Evolutionary conservation across 2,113 vertebrate genomes (phyloP), one percentile per base, ranked within the genome.

Genomic region (Ictidomys tridecemlineatus): DNA sequence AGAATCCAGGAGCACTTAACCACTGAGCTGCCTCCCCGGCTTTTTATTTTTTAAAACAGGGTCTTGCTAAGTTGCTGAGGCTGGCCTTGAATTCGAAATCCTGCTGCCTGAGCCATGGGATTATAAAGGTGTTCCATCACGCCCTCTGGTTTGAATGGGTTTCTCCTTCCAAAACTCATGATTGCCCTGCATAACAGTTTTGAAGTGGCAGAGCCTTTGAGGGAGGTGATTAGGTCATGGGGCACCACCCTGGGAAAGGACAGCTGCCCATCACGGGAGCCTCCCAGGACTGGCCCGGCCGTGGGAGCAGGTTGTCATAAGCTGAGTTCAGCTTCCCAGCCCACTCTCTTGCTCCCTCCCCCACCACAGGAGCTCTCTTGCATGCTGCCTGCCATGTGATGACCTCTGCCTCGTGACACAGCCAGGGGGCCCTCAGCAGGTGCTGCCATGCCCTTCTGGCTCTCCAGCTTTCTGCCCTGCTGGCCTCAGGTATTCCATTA

Each of bases 241-340:
- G 48, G 7, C 18, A 24, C 12, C 56, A 32, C 26, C 32, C 37
- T 70, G 8, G 7, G 20, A 69, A 22, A 6, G 2, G 72, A 5
- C 1, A 1, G 37, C 37, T 17, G 8, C 8, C 9, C 34, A 4
- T 72, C 51, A 1, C 1, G 0, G 13, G 14, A n/a, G 22, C 42
- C 17, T 79, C 84, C 28, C 14, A 13, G 51, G 65, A 18, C 74
- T 56, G 45, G 12, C 18, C 3, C 24, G 63, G 61, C 56, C 17
- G 1, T 3, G 24, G 32, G 18, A 32, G 34, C 14, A 18, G 20
- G 5, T 26, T 76, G 73, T 63, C 37, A 28, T 48, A 26, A 28
- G n/a, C 7, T 1, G 39, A 48, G 18, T 34, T 2, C 30, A 5
- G 26, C 42, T 39, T 28, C 12, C 32, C 65, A 39, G 28, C 22